phyloP scores from a whole-genome alignment of 1,140 invertebrate genomes.

The Bemisia tabaci region DNA sequence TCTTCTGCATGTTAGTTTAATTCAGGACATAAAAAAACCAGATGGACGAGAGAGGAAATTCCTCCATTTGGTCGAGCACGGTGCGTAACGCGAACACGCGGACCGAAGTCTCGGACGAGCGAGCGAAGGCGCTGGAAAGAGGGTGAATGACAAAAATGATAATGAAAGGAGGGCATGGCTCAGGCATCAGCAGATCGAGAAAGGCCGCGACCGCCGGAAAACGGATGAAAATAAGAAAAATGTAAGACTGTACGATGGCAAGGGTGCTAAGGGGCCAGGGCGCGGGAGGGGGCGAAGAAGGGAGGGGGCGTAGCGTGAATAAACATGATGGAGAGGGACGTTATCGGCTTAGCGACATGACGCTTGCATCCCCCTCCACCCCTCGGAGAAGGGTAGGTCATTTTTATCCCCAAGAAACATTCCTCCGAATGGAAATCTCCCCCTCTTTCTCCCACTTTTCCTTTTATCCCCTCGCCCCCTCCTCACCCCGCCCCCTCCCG shows the following conservation, averaged over 20 bases:
- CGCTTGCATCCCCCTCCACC: not conserved
- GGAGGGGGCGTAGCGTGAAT: not conserved
- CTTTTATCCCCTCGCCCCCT: not conserved
- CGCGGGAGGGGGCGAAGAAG: not conserved
- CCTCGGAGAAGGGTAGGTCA: not conserved
- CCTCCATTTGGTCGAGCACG: too few species aligned
- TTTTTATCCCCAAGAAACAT: not conserved
- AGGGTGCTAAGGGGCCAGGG: not conserved
- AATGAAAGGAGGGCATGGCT: not conserved
- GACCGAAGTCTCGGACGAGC: too few species aligned
- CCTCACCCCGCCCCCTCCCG: not conserved
- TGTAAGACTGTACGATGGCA: not conserved
- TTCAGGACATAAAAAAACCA: too few species aligned
- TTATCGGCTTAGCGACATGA: not conserved
- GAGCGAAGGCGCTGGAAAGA: not conserved
- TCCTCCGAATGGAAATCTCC: not conserved
- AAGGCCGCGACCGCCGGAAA: not conserved
- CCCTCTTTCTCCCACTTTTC: not conserved
- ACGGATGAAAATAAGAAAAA: not conserved
- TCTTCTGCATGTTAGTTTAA: too few species aligned
- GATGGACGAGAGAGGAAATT: too few species aligned
- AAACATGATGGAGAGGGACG: not conserved
- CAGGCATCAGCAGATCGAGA: not conserved
- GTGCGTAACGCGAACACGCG: too few species aligned
- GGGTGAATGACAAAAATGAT: not conserved